phyloP scores from a whole-genome alignment of 2,888 invertebrate genomes.

The Therioaphis trifolii region DNA sequence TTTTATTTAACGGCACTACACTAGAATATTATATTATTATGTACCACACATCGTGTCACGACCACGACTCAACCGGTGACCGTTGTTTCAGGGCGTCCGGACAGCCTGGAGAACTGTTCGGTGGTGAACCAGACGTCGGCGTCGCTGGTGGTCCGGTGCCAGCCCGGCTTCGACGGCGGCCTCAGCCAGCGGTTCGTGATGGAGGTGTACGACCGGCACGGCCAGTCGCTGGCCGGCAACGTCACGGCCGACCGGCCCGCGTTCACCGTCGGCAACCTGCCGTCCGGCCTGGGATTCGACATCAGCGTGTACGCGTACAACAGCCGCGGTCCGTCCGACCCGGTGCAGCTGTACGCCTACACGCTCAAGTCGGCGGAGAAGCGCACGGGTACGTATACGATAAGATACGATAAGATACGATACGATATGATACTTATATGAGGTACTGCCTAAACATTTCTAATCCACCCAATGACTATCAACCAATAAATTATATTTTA shows the following conservation, averaged over 20 bases:
- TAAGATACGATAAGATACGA: no score
- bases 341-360: constrained; percentile 76
- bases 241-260: constrained; percentile 73
- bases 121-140: constrained; percentile 80
- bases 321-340: constrained; percentile 78
- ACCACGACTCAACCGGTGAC: no score
- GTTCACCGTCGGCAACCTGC: constrained; percentile 77
- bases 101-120: constrained; percentile 79
- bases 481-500: no score
- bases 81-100: constrained; percentile 76
- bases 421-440: no score
- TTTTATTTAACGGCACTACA: no score
- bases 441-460: no score
- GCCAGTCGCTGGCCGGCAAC: constrained; percentile 72
- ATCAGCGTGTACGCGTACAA: constrained; percentile 79
- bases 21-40: no score
- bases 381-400: constrained; percentile 64
- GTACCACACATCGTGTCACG: no score
- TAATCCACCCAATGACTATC: no score
- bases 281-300: constrained; percentile 78
- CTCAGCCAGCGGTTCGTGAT: constrained; percentile 79
- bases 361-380: constrained; percentile 79
- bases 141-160: constrained; percentile 79
- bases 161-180: constrained; percentile 82
- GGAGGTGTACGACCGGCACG: constrained; percentile 75